Conservation (phyloP, 2,113 vertebrate genomes). For the Leptobrachium ailaonicum region DNA sequence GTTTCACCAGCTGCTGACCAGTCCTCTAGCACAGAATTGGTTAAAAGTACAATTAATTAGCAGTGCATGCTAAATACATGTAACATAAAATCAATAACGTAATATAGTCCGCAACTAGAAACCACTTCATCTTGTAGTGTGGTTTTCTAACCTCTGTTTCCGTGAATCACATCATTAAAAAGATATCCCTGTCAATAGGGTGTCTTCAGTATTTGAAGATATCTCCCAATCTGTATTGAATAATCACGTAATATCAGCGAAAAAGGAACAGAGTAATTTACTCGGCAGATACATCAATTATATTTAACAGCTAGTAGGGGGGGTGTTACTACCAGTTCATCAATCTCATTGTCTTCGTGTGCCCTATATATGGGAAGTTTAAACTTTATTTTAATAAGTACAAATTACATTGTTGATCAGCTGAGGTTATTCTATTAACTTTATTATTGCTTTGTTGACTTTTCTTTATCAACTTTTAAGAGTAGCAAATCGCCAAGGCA, state of each 20-base stretch:
- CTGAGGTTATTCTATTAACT: too few relatives aligned
- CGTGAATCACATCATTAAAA: conserved; percentile 35
- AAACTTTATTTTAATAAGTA: too few relatives aligned
- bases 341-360: too few relatives aligned
- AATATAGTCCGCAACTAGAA: conserved; percentile 36
- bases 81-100: conserved; percentile 39
- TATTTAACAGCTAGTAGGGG: not conserved
- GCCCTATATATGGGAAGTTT: too few relatives aligned
- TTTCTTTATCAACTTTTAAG: too few relatives aligned
- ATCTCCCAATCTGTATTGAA: conserved; percentile 10
- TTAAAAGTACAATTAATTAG: conserved; percentile 22
- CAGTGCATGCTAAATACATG: conserved; percentile 31
- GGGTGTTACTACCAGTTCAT: not conserved
- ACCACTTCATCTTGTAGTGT: conserved; percentile 23
- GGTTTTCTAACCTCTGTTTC: conserved; percentile 24
- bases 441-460: too few relatives aligned
- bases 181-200: conserved; percentile 23
- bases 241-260: conserved; percentile 25
- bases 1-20: too few relatives aligned
- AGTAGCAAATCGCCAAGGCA: too few relatives aligned
- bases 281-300: not conserved
- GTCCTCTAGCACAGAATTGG: too few relatives aligned
- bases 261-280: not conserved
- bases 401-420: too few relatives aligned
- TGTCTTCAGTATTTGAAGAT: conserved; percentile 18